phyloP scores from a whole-genome alignment of 1,140 invertebrate genomes.

The Eurytemora carolleeae region DNA sequence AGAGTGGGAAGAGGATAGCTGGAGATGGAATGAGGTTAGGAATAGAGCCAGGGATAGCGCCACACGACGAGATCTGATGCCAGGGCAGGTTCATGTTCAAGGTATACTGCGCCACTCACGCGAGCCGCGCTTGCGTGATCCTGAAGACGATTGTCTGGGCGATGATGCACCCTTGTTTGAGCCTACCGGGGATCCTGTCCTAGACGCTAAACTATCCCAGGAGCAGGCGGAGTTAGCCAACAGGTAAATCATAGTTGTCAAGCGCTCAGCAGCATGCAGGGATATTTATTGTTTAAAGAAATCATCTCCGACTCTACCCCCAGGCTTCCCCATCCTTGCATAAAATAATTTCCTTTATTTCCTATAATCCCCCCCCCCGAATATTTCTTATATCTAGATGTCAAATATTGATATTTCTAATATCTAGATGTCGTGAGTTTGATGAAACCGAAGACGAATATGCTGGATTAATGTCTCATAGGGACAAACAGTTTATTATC shows the following conservation, averaged over 20 bases:
- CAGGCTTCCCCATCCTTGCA: too few relatives aligned
- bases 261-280: too few relatives aligned
- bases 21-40: neutral
- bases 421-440: too few relatives aligned
- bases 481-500: constrained; percentile 31
- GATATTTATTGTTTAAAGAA: too few relatives aligned
- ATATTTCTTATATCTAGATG: too few relatives aligned
- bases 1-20: too few relatives aligned
- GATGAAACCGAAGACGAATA: constrained; percentile 24
- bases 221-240: neutral
- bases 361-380: too few relatives aligned
- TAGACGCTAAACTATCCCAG: neutral
- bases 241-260: too few relatives aligned
- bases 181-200: neutral
- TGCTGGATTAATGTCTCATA: constrained; percentile 30
- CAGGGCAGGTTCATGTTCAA: neutral
- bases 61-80: neutral
- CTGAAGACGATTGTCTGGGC: neutral
- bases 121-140: neutral
- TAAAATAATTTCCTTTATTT: too few relatives aligned
- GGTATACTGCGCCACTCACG: neutral
- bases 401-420: too few relatives aligned
- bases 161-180: neutral
- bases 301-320: too few relatives aligned
- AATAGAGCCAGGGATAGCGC: neutral